phyloP scores from a whole-genome alignment of 2,113 vertebrate genomes.

The Acanthisitta chloris region DNA sequence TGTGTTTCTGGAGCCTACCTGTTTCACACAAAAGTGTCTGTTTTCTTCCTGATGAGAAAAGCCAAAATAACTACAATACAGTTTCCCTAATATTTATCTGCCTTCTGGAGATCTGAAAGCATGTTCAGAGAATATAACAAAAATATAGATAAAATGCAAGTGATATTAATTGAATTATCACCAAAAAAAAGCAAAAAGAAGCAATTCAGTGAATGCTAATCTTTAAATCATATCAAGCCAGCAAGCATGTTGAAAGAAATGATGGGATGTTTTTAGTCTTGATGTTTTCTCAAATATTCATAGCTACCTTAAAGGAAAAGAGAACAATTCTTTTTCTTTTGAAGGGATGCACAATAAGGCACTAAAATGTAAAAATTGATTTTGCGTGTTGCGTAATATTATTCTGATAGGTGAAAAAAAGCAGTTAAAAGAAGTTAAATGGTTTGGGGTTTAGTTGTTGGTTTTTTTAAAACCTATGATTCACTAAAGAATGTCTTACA shows the following conservation, averaged over 20 bases:
- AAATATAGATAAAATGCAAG: background rate
- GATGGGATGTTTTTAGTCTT: background rate
- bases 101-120: background rate
- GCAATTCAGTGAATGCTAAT: background rate
- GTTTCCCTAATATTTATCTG: background rate
- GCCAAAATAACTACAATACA: background rate
- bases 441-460: background rate
- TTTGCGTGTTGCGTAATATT: background rate
- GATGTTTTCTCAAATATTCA: background rate
- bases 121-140: conserved; percentile 3
- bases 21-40: background rate
- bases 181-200: background rate
- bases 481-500: background rate
- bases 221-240: background rate
- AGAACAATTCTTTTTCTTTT: background rate
- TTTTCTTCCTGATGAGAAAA: background rate
- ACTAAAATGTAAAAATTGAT: background rate
- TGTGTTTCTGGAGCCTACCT: background rate
- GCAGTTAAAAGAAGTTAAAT: background rate
- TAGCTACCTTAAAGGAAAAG: background rate
- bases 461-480: background rate
- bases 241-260: background rate
- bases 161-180: background rate
- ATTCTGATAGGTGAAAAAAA: background rate
- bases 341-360: background rate